phyloP scores from a whole-genome alignment of 2,797 vertebrate species.

The Anisognathus igniventris region DNA sequence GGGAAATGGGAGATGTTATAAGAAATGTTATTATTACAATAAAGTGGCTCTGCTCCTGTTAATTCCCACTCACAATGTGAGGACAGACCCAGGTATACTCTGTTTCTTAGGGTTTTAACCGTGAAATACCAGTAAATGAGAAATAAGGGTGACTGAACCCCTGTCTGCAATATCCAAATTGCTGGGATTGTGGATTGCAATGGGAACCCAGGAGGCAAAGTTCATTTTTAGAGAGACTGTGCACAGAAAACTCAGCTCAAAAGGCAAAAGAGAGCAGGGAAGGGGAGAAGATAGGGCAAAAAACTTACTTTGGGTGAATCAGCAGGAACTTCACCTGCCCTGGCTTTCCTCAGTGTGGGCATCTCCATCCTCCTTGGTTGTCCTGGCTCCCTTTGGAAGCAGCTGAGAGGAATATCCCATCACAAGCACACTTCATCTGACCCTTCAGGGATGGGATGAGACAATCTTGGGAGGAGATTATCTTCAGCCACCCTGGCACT shows the following conservation, averaged over 20 bases:
- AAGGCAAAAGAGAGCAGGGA: background rate
- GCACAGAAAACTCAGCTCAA: background rate
- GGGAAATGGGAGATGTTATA: conserved; percentile 40
- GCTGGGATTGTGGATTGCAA: background rate
- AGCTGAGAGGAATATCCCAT: background rate
- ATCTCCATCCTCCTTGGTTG: background rate
- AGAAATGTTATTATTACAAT: background rate
- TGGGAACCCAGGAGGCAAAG: background rate
- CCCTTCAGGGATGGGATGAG: background rate
- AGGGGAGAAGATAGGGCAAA: background rate
- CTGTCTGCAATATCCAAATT: background rate
- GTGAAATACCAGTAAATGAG: background rate
- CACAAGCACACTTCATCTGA: background rate
- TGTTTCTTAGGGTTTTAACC: background rate
- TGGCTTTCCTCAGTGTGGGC: background rate
- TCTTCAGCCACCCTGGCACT: background rate
- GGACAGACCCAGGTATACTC: background rate
- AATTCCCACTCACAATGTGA: background rate
- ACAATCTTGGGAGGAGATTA: background rate
- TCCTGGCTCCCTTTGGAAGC: background rate
- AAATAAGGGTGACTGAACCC: background rate
- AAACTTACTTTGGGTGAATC: background rate
- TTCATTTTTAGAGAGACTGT: background rate
- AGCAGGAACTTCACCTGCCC: background rate
- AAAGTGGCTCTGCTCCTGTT: background rate